Base-by-base conservation (phyloP, 2,797 vertebrate species). In the Lepus oiostolus region DNA sequence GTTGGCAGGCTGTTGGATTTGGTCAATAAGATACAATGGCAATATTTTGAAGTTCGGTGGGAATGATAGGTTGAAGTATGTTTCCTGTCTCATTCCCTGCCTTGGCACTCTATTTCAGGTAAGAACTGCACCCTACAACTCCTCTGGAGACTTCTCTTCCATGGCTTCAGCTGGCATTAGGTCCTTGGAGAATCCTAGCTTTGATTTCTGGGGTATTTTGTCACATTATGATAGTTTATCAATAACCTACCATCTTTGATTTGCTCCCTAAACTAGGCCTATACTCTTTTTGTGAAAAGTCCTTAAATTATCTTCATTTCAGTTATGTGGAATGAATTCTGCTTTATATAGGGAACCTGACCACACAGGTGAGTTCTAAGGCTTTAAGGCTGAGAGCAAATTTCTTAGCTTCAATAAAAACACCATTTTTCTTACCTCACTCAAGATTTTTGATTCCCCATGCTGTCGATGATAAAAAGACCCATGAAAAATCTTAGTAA, bases 311-410 rank as follows among this genome's bases (percentile, higher is more conserved):
- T 21, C 28, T 81, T 86, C 13, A 54, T 83, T 50, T 65, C 26
- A 92, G 42, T 71, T 38, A 80, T 58, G 60, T 75, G 16, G 32
- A n/a, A 79, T 62, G 68, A 76, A 26, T 76, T 94, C 71, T 93
- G 62, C 70, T 93, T 95, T 54, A 60, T 26, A 3, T 35, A 88
- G 79, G 70, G 28, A 90, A 7, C 13, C 22, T 7, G 24, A 38
- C 3, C 14, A 74, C 52, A 83, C 47, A 76, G 11, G 38, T 85
- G 12, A 4, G 22, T 60, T 82, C 65, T 77, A n/a, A 82, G 52
- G 47, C 24, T 71, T 68, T 72, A 28, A 4, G 72, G 22, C 54
- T 21, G 3, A 84, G 72, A 50, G 58, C 22, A 52, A 10, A 75
- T 79, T 32, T 50, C n/a, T 28, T 67, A 86, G 32, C 7, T 71